Evolutionary conservation across 2,113 vertebrate species (phyloP).

Genomic region (Oceanites oceanicus): DNA sequence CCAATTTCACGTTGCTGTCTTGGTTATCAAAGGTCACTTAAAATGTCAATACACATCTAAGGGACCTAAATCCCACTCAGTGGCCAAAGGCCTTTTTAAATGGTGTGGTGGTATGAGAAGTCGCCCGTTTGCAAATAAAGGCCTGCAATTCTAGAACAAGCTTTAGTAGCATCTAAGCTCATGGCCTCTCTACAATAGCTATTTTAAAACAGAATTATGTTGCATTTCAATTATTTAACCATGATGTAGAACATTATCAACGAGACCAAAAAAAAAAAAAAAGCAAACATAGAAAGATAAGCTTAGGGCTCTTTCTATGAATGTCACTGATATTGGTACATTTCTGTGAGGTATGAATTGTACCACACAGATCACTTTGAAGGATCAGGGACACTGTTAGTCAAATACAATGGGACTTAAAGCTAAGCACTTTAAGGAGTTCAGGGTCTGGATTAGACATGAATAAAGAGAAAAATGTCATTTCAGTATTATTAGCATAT

Average conservation of each 20-base stretch:
- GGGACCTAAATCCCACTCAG: not conserved
- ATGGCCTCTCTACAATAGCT: not conserved
- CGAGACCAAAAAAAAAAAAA: not conserved
- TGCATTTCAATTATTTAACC: not conserved
- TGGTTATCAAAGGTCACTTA: not conserved
- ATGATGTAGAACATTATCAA: not conserved
- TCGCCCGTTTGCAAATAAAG: not conserved
- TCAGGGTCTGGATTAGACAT: not conserved
- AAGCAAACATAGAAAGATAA: not conserved
- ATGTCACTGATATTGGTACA: not conserved
- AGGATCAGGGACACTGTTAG: not conserved
- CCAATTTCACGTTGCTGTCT: not conserved
- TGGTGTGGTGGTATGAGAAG: not conserved
- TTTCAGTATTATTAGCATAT: not conserved
- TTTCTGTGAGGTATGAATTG: not conserved
- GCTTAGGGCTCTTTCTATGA: not conserved
- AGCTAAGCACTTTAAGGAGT: not conserved
- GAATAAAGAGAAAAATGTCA: not conserved
- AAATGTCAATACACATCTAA: not conserved
- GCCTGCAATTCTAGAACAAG: not conserved
- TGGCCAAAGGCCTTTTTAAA: not conserved
- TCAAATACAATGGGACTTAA: not conserved
- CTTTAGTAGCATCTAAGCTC: not conserved
- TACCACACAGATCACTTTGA: not conserved
- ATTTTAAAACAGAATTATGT: not conserved